Percentiles rank a stretch among this genome's conserved stretches.
Evolutionary conservation across 2,797 vertebrate genomes (phyloP).

Genomic region (Pitangus sulphuratus): DNA sequence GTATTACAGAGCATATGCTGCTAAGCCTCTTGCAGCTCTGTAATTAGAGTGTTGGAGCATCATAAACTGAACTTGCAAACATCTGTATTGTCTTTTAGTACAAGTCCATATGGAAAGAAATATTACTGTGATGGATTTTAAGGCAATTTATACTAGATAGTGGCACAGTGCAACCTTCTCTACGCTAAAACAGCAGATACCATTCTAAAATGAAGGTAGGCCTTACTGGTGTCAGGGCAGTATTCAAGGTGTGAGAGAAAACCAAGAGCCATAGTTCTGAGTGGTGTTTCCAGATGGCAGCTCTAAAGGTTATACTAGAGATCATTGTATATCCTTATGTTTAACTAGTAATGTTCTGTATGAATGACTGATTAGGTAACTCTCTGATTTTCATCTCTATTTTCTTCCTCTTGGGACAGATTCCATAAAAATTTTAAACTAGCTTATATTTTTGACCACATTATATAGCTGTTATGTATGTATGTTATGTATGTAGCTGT

Average conservation of each 20-base stretch:
- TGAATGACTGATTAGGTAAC: background rate
- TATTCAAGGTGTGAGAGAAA: background rate
- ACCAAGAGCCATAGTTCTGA: background rate
- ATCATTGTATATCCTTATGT: background rate
- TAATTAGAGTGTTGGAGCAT: background rate
- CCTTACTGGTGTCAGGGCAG: background rate
- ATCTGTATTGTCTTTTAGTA: conserved; percentile 6
- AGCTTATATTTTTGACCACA: background rate
- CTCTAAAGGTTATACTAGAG: background rate
- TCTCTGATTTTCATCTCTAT: background rate
- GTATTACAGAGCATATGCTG: background rate
- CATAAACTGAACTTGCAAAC: background rate
- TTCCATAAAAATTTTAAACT: background rate
- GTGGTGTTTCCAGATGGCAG: background rate
- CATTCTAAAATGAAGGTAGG: background rate
- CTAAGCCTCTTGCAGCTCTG: background rate
- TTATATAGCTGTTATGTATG: background rate
- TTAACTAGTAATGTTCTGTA: background rate
- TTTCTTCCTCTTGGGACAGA: background rate
- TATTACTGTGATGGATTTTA: background rate
- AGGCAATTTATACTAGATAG: background rate
- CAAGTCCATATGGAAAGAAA: background rate
- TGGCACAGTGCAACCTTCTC: background rate
- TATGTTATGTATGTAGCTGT: background rate
- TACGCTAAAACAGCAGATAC: background rate